Evolutionary conservation across 2,797 vertebrate genomes (phyloP).

Genomic region (Eremophila alpestris): DNA sequence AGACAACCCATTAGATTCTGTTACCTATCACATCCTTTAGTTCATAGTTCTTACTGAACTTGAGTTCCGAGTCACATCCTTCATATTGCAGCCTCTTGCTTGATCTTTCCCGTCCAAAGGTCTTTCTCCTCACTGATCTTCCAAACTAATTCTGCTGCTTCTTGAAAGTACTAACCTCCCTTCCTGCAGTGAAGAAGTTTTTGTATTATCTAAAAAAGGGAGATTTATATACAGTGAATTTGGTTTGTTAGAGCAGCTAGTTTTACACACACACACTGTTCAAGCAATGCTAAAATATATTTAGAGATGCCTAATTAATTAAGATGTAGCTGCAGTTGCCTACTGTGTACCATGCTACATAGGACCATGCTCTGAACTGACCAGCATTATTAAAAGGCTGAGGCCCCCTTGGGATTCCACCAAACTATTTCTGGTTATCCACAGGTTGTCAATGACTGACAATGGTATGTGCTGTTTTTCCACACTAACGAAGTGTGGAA

Average conservation of each 20-base stretch:
- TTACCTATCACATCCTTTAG: background rate
- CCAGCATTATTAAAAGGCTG: background rate
- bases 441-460: background rate
- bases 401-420: background rate
- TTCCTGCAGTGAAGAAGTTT: background rate
- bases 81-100: rapidly evolving
- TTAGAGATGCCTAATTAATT: background rate
- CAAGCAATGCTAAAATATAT: background rate
- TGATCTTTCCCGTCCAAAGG: background rate
- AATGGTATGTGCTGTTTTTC: background rate
- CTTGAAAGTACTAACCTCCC: background rate
- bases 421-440: background rate
- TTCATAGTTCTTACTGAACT: background rate
- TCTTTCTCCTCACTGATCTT: background rate
- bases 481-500: background rate
- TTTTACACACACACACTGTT: background rate
- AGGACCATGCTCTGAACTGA: background rate
- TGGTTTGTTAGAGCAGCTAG: background rate
- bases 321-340: background rate
- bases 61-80: background rate
- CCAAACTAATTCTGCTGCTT: background rate
- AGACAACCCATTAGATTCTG: background rate
- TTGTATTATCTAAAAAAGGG: background rate
- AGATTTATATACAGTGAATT: background rate
- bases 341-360: background rate